Conservation (phyloP, 2,113 vertebrate species). For the Percopsis transmontana region DNA sequence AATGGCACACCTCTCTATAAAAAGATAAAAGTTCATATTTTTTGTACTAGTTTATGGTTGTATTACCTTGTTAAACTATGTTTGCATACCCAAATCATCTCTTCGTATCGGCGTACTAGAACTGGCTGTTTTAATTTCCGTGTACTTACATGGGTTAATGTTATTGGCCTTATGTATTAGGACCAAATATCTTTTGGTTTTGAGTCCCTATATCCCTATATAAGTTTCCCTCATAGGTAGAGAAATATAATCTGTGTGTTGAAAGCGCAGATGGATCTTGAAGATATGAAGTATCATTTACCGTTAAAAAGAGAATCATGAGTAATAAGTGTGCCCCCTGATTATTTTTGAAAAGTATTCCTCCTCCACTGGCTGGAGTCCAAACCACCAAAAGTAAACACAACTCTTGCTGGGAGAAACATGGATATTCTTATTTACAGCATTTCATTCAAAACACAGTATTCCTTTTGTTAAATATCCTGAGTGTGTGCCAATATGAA, state of each 20-base stretch:
- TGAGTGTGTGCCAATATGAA: slow-evolving; percentile 67
- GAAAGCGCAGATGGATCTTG: slow-evolving; percentile 6
- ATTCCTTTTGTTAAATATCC: slow-evolving; percentile 72
- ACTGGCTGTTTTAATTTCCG: background rate
- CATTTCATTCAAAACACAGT: slow-evolving; percentile 78
- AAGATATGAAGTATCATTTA: slow-evolving; percentile 50
- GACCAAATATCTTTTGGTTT: slow-evolving; percentile 25
- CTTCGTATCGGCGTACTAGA: background rate
- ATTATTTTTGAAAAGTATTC: slow-evolving; percentile 80
- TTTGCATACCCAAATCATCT: too few species aligned
- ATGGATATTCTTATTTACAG: slow-evolving; percentile 78
- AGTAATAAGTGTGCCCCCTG: slow-evolving; percentile 76
- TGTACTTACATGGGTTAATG: background rate
- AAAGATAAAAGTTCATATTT: background rate
- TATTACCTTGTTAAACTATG: too few species aligned
- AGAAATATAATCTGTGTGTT: slow-evolving; percentile 7
- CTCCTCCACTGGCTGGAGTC: slow-evolving; percentile 72
- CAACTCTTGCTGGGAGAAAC: slow-evolving; percentile 65
- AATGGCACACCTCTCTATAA: background rate
- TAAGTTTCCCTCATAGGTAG: background rate
- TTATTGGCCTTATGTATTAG: slow-evolving; percentile 9
- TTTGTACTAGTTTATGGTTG: too few species aligned
- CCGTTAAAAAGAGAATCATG: slow-evolving; percentile 61
- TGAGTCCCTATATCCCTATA: background rate
- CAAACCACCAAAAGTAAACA: slow-evolving; percentile 79